Evolutionary conservation across 92 coral and sea anemone genomes (phyloP), one percentile per base, ranked within the genome.

Genomic region (Porites divaricata): DNA sequence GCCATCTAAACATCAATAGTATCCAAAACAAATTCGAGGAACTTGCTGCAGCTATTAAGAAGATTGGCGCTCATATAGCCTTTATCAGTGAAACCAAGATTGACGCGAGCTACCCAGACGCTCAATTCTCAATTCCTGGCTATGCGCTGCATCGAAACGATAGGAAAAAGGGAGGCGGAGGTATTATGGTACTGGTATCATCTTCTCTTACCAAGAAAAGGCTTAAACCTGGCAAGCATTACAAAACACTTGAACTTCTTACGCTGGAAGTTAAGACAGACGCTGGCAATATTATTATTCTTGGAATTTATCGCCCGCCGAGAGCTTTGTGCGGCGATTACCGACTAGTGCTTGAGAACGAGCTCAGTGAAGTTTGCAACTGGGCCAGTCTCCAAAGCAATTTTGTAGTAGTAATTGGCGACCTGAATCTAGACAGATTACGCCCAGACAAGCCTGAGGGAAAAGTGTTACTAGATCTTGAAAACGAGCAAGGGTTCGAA

Each of bases 151-250:
- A 89, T 66, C 83, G 87, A 26, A 85, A 89, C 67, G 93, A 86
- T 45, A 80, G 93, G 67, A 85, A 86, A 68, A 89, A 85, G 75
- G 93, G 87, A 1, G 93, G 87, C 52, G 93, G 88, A 3, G 92
- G 92, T n/a, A 21, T 89, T 6, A 49, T 83, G 88, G 92, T 81
- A 23, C 52, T 77, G 41, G 64, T 89, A 77, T 83, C 88, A 70
- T 56, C 92, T 20, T 77, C 88, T 51, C 54, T 51, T 4, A 51
- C 54, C 57, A 26, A 59, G 20, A 59, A 59, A 59, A 59, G 64
- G 64, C 64, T 59, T 59, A 59, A 59, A 59, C 64, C 64, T 59
- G 12, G 64, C 64, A 59, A 59, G 12, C 4, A 59, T 59, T 59
- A 59, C 12, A 59, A 59, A 51, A 51, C 54, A 51, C 54, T 51